Evolutionary conservation across 1,140 invertebrate genomes (phyloP).

Genomic region (Pinna nobilis): DNA sequence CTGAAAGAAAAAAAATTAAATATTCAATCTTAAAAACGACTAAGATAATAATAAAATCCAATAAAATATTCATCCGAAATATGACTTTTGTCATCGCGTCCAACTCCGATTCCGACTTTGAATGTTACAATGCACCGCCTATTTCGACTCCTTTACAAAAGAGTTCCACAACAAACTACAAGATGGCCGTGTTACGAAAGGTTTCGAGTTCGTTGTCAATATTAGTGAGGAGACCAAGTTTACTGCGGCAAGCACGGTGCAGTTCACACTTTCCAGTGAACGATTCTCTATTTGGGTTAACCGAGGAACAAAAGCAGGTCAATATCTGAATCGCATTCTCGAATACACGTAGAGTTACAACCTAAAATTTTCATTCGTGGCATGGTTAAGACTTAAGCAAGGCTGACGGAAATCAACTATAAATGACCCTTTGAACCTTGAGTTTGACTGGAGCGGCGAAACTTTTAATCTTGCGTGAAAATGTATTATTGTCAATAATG

Average conservation of each 20-base stretch:
- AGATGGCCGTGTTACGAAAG: background rate
- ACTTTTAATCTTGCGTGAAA: background rate
- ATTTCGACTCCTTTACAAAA: too few relatives aligned
- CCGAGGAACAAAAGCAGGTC: slow-evolving; percentile 90
- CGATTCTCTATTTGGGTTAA: slow-evolving; percentile 89
- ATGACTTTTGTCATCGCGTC: too few relatives aligned
- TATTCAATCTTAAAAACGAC: too few relatives aligned
- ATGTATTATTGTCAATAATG: too few relatives aligned
- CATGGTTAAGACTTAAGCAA: background rate
- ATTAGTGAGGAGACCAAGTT: background rate
- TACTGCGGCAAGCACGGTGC: slow-evolving; percentile 21
- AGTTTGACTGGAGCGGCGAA: background rate
- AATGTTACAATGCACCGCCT: too few relatives aligned
- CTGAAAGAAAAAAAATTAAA: too few relatives aligned
- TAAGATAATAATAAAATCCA: too few relatives aligned
- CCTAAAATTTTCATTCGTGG: slow-evolving; percentile 47
- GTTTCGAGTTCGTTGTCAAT: background rate
- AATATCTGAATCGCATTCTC: background rate
- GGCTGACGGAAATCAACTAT: background rate
- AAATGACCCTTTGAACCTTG: background rate
- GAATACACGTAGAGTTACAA: too few relatives aligned
- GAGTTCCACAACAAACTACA: too few relatives aligned
- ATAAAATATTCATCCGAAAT: too few relatives aligned
- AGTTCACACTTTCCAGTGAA: slow-evolving; percentile 85
- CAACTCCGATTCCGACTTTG: too few relatives aligned